phyloP scores from a whole-genome alignment of 2,113 vertebrate species.

The Callipepla squamata region DNA sequence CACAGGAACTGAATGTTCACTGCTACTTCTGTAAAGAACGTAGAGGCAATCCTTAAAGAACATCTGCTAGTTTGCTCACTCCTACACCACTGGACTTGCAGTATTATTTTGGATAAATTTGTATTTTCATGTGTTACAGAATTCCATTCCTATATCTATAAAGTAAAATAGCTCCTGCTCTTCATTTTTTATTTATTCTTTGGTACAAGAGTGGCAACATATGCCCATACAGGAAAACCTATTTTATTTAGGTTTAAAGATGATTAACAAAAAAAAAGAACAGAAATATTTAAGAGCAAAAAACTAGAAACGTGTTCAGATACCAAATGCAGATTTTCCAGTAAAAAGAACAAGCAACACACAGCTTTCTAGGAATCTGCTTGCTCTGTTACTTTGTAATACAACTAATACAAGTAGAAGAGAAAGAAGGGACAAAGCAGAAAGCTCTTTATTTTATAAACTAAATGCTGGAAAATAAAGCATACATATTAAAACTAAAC shows the following conservation, averaged over 20 bases:
- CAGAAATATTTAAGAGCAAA: not conserved
- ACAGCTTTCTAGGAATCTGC: not conserved
- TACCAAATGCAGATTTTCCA: not conserved
- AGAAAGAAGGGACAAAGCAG: not conserved
- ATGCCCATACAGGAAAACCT: not conserved
- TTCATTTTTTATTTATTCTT: not conserved
- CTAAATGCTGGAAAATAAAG: not conserved
- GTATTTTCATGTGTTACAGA: not conserved
- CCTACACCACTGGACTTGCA: not conserved
- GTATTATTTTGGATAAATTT: not conserved
- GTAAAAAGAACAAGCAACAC: not conserved
- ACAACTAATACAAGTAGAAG: not conserved
- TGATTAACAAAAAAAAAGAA: not conserved
- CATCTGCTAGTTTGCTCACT: not conserved
- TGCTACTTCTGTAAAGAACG: not conserved
- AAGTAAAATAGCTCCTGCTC: not conserved
- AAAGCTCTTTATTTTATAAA: not conserved
- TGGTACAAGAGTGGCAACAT: not conserved
- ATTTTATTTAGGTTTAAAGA: not conserved
- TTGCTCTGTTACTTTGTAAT: not conserved
- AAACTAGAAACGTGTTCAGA: not conserved
- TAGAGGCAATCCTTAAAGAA: not conserved
- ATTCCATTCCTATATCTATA: not conserved
- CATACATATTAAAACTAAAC: constrained; percentile 6
- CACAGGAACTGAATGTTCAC: not conserved